phyloP scores from a whole-genome alignment of 37 sponge, comb jelly and placozoan genomes.

The Aphrocallistes beatrix region DNA sequence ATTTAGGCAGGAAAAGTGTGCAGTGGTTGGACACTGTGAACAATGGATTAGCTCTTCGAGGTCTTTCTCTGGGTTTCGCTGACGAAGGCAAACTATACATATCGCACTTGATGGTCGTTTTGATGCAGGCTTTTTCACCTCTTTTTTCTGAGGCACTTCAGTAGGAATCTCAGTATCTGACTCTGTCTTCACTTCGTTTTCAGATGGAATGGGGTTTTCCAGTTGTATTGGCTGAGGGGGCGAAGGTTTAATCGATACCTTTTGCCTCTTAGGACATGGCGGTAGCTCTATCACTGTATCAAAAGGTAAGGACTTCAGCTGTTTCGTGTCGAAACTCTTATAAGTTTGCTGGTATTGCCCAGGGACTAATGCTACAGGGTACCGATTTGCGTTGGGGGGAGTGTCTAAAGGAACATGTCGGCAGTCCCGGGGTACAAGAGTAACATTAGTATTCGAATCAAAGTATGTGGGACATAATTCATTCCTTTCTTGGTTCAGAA shows the following conservation, averaged over 20 bases:
- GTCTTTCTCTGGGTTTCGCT: background rate
- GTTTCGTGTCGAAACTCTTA: slow-evolving; percentile 31
- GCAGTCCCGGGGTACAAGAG: background rate
- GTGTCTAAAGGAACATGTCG: background rate
- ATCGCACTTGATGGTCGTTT: slow-evolving; percentile 16
- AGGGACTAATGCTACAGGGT: slow-evolving; percentile 70
- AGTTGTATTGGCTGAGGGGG: background rate
- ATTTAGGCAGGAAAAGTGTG: slow-evolving; percentile 56
- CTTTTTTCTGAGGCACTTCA: background rate
- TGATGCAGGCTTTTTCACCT: background rate
- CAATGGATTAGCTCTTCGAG: background rate
- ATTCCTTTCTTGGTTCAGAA: background rate
- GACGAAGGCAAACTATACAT: slow-evolving; percentile 4
- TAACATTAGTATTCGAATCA: background rate
- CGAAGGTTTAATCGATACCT: background rate
- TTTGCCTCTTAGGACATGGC: background rate
- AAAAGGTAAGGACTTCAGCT: slow-evolving; percentile 32
- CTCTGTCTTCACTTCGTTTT: background rate
- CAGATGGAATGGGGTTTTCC: background rate
- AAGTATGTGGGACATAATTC: background rate
- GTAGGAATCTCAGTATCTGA: background rate
- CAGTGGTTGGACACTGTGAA: slow-evolving; percentile 18
- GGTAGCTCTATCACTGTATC: slow-evolving; percentile 32
- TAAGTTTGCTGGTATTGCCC: slow-evolving; percentile 64
- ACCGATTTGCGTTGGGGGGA: slow-evolving; percentile 18